Evolutionary conservation across 2,888 invertebrate genomes (phyloP).

Genomic region (Pseudoips prasinana): DNA sequence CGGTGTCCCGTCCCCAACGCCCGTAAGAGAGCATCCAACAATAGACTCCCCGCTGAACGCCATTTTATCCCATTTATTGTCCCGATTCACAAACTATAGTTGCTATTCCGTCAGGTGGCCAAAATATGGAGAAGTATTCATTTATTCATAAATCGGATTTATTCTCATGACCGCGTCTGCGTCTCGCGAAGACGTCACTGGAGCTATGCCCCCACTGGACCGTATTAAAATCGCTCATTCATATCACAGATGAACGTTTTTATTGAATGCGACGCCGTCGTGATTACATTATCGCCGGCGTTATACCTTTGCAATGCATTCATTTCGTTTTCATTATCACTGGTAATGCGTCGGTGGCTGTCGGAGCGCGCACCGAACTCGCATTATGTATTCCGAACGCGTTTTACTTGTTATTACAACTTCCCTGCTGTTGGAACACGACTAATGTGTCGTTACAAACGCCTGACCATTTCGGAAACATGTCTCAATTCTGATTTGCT

Average conservation of each 20-base stretch:
- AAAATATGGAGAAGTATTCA: conserved; percentile 56
- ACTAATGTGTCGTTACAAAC: conserved; percentile 46
- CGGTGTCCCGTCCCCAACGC: conserved; percentile 42
- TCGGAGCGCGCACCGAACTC: conserved; percentile 46
- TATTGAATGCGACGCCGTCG: conserved; percentile 32
- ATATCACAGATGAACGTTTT: conserved; percentile 33
- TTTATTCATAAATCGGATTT: conserved; percentile 49
- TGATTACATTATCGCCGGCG: conserved; percentile 37
- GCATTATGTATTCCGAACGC: conserved; percentile 63
- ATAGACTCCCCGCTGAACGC: conserved; percentile 68
- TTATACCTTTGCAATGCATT: conserved; percentile 40
- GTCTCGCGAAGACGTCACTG: conserved; percentile 36
- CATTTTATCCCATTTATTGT: conserved; percentile 72
- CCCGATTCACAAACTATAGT: conserved; percentile 48
- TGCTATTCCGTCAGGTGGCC: conserved; percentile 66
- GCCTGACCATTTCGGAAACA: conserved; percentile 30
- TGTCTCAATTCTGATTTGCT: conserved; percentile 42
- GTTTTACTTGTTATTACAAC: conserved; percentile 63
- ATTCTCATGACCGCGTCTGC: conserved; percentile 41
- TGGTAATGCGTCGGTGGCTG: conserved; percentile 50
- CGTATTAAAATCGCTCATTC: conserved; percentile 22
- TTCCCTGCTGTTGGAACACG: conserved; percentile 53
- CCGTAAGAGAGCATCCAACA: conserved; percentile 71
- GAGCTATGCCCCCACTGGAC: conserved; percentile 15
- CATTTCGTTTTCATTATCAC: conserved; percentile 61